Base-by-base conservation (phyloP, 92 coral and sea anemone genomes). In the Parazoanthus atlanticus region DNA sequence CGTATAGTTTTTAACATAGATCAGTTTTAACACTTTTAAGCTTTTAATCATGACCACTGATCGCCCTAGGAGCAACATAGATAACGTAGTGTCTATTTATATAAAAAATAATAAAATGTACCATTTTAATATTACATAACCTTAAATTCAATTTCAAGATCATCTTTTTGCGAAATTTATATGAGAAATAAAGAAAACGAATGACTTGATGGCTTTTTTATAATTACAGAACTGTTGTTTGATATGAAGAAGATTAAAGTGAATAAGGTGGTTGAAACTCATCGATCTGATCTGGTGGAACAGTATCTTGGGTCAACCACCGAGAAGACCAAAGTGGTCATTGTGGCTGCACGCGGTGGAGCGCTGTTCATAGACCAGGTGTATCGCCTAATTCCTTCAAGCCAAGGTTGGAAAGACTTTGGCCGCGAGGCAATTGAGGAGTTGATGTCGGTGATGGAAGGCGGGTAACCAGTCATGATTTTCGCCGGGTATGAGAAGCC, bases 301-400 rank as follows among this genome's bases (percentile, higher is more conserved):
- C 86, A 81, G 86, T 81, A n/a, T 70, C 86, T 81, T 66, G 74
- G 43, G n/a, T 81, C 86, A 9, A 58, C 86, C 23, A 81, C 74
- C n/a, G 28, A 81, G 31, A 81, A 81, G 32, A 81, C 86, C 16
- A 81, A 81, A 81, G 74, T 38, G 33, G 56, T n/a, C n/a, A 81
- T 81, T 0, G 74, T 9, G 17, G 86, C 49, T 25, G 86, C 74
- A 17, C 74, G 64, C 56, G 86, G 86, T 19, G 86, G 86, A 4
- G 72, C 56, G 28, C 86, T 81, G 23, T 81, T 81, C 40, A 40
- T 81, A 9, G 74, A 81, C 23, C 38, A 81, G 26, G 85, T 74
- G 25, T 81, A 81, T 25, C 46, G 74, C 67, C 34, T 81, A 36
- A 81, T 70, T 32, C 74, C 74, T 70, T 70, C 19, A 33, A 43